Evolutionary conservation across 2,113 vertebrate species (phyloP).

Genomic region (Noturus placidus): DNA sequence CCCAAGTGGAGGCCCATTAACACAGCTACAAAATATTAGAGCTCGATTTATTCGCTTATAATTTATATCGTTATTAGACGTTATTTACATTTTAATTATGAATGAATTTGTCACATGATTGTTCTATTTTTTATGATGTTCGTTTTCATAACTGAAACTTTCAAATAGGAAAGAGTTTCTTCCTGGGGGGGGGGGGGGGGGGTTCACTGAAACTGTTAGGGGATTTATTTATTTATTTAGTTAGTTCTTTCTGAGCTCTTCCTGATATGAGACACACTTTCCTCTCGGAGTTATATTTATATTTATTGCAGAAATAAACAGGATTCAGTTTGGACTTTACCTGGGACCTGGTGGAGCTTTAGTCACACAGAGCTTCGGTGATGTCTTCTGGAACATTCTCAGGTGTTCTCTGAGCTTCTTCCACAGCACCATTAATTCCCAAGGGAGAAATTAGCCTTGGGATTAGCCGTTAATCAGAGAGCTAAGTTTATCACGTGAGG

Average conservation of each 20-base stretch:
- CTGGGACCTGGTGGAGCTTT: constrained; percentile 34
- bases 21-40: background rate
- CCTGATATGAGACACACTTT: background rate
- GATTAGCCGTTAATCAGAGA: background rate
- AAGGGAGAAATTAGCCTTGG: background rate
- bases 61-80: background rate
- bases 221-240: too few relatives aligned
- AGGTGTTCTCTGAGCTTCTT: background rate
- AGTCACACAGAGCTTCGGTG: background rate
- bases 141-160: background rate
- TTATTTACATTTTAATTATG: background rate
- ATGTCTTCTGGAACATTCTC: background rate
- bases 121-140: background rate
- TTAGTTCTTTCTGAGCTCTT: background rate
- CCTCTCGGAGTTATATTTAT: background rate
- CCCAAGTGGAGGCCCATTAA: background rate
- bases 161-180: background rate
- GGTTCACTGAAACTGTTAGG: too few relatives aligned
- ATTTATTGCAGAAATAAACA: background rate
- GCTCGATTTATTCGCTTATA: background rate
- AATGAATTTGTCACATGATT: background rate
- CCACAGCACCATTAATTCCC: background rate
- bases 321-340: background rate
- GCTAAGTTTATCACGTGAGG: background rate
- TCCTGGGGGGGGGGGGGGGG: too few relatives aligned